Evolutionary conservation across 1,140 invertebrate species (phyloP), one percentile per base, ranked within the genome.

Genomic region (Neelides sp.): DNA sequence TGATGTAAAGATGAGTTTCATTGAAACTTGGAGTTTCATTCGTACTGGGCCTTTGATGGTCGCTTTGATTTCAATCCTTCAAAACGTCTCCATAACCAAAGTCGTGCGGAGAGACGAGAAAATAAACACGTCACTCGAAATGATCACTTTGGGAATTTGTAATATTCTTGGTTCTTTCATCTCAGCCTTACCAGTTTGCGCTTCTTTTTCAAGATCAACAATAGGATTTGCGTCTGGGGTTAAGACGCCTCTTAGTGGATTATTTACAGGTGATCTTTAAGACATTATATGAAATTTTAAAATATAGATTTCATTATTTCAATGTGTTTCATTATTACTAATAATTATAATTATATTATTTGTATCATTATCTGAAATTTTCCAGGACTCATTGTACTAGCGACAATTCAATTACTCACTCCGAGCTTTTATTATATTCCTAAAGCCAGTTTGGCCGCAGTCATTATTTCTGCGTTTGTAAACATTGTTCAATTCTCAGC

Each of bases 161-260:
- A 96, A 96, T 65, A 77, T 95, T 30, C 64, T 89, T 12, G 90
- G 90, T 1, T 84, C 86, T 0, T 94, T 94, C 65, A 80, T 89
- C n/a, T 80, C 78, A 7, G 86, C 89, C 0, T 88, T 90, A 76
- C 91, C 91, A 0, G 81, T 93, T 2, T 93, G 90, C 1, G 91
- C 86, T 0, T 90, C 85, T 0, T 89, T 91, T 65, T 85, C 83
- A 2, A 74, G 88, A 54, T 91, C 86, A 46, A 90, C 91, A 26
- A 88, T 97, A 0, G 94, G 94, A 69, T 85, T 93, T 63, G 87
- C 87, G 3, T 91, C 86, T 65, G 91, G 91, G 7, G 89, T 91
- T 0, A 75, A 79, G 58, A 92, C 88, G 4, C 83, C 88, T 0
- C 64, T 90, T 23, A 85, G 86, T 39, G 89, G 89, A 26, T 66